These are phyloP conservation scores for Calliphora vicina DNA, from an alignment of 1,140 invertebrate genomes.

Conservation along the genomic window DNA sequence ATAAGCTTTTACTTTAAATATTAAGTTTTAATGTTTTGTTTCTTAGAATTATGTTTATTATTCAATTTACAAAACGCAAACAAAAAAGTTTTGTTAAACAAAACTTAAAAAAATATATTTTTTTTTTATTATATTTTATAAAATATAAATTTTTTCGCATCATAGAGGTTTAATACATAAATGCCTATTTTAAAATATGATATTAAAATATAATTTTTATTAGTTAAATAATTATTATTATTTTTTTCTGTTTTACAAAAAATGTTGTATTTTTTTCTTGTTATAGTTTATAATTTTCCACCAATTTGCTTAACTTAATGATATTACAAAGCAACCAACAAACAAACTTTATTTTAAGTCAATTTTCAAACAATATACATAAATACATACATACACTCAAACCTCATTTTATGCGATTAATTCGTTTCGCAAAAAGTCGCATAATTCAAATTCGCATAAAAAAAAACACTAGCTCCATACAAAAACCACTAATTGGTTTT, in stretches of 20 bases:
- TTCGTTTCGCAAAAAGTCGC: no score
- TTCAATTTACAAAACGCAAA: constrained; percentile 2
- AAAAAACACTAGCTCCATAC: no score
- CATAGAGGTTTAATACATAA: background rate
- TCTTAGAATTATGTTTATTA: background rate
- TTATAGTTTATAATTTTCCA: constrained; percentile 17
- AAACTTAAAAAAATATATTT: constrained; percentile 27
- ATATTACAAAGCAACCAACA: background rate
- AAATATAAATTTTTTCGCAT: constrained; percentile 12
- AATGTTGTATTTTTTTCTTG: constrained; percentile 24
- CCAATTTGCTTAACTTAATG: constrained; percentile 24
- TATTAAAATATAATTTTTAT: constrained; percentile 31
- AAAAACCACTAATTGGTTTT: no score
- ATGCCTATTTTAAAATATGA: constrained; percentile 17
- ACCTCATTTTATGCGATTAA: no score
- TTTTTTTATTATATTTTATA: background rate
- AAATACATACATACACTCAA: no score
- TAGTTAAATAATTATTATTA: constrained; percentile 5
- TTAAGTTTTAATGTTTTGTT: background rate
- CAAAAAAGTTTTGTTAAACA: constrained; percentile 37
- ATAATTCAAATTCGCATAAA: no score
- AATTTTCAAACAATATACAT: background rate
- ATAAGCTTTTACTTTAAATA: constrained; percentile 59
- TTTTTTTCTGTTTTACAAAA: background rate
- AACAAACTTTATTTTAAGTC: constrained; percentile 6